Conservation (phyloP, 1,140 invertebrate species). For the Ips nitidus region DNA sequence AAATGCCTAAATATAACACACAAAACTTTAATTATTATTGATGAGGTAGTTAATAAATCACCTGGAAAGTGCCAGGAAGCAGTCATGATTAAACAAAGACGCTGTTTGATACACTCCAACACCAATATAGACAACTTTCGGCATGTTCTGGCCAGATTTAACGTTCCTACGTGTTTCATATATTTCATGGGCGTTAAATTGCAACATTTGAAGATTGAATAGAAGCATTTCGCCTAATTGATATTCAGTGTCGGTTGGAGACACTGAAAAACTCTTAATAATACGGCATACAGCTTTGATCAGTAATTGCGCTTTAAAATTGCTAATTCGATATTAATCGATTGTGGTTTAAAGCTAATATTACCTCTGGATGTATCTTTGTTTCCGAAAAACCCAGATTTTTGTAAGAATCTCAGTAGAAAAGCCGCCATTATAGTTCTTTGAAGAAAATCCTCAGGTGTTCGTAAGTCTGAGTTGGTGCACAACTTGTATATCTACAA, state of each 20-base stretch:
- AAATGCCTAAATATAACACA: constrained; percentile 64
- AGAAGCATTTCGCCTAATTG: constrained; percentile 66
- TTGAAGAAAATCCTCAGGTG: constrained; percentile 72
- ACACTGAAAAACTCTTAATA: constrained; percentile 40
- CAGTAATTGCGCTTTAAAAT: no score
- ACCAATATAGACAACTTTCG: constrained; percentile 66
- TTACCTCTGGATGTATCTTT: background rate
- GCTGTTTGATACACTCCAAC: constrained; percentile 79
- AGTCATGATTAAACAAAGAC: constrained; percentile 87
- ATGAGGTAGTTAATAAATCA: constrained; percentile 44
- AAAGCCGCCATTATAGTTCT: constrained; percentile 78
- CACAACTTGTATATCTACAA: constrained; percentile 62
- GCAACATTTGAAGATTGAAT: constrained; percentile 75
- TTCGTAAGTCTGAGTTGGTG: constrained; percentile 64
- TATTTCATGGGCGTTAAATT: constrained; percentile 91
- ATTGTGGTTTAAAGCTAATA: background rate
- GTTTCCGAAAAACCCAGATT: constrained; percentile 59
- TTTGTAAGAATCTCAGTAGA: constrained; percentile 70
- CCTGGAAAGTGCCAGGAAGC: constrained; percentile 77
- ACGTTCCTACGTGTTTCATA: constrained; percentile 65
- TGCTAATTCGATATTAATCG: background rate
- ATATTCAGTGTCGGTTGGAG: constrained; percentile 56
- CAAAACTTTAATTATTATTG: background rate
- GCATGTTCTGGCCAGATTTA: constrained; percentile 55
- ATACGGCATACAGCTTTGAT: background rate